Conservation (phyloP, 2,113 vertebrate species). For the Pyxicephalus adspersus region DNA sequence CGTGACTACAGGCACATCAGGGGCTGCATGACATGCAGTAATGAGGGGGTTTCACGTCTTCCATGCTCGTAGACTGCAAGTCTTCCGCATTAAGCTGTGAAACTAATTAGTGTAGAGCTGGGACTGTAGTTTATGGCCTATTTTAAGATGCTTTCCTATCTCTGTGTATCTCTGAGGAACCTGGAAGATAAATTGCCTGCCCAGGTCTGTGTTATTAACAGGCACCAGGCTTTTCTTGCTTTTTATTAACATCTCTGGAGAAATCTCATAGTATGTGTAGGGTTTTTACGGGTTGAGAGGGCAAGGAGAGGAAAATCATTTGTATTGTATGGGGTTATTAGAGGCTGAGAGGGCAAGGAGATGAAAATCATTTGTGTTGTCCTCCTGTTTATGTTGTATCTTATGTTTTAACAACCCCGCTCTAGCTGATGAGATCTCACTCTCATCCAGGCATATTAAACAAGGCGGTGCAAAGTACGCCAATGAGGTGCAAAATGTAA, state of each 20-base stretch:
- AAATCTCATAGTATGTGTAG: constrained; percentile 3
- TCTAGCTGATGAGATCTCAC: no score
- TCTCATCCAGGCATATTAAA: no score
- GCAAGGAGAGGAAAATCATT: background rate
- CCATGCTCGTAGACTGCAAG: background rate
- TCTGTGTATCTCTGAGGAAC: constrained; percentile 23
- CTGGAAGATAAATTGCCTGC: constrained; percentile 43
- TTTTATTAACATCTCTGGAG: constrained; percentile 31
- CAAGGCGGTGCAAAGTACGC: no score
- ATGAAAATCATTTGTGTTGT: background rate
- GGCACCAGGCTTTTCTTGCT: background rate
- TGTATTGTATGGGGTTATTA: constrained; percentile 8
- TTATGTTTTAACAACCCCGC: no score
- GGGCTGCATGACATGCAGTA: no score
- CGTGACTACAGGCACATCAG: no score
- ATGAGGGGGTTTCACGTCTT: background rate
- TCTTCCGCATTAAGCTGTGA: background rate
- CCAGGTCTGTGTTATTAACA: constrained; percentile 18
- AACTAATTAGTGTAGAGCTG: background rate
- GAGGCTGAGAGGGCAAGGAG: background rate
- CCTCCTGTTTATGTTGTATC: no score
- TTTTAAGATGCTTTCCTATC: constrained; percentile 3
- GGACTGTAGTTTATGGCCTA: constrained; percentile 13
- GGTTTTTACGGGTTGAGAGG: constrained; percentile 5
- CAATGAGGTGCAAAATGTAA: no score